Evolutionary conservation across 2,888 invertebrate species (phyloP).

Genomic region (Pandemis heparana): DNA sequence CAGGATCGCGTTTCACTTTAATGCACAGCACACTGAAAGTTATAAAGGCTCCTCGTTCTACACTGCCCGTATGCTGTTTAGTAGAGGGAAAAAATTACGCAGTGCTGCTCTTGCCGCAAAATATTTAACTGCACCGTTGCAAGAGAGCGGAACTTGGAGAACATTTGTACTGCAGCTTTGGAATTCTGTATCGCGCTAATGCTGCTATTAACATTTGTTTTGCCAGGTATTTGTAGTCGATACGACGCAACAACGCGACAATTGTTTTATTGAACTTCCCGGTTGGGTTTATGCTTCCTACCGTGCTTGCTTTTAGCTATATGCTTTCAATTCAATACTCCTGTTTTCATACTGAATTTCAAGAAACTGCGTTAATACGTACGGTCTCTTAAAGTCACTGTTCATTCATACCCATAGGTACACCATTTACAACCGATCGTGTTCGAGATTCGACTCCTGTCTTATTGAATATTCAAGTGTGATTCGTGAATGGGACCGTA

Average conservation of each 20-base stretch:
- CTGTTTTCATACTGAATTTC: neutral
- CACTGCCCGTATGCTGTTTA: conserved; percentile 10
- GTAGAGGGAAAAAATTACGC: conserved; percentile 10
- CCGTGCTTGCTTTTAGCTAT: neutral
- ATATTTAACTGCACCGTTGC: conserved; percentile 16
- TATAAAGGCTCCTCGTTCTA: conserved; percentile 11
- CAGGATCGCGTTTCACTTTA: conserved; percentile 37
- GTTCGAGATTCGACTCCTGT: conserved; percentile 33
- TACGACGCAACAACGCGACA: conserved; percentile 2
- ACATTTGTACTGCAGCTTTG: conserved; percentile 6
- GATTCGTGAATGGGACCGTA: conserved; percentile 38
- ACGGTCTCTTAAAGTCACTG: neutral
- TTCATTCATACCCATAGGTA: conserved; percentile 28
- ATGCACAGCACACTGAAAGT: conserved; percentile 30
- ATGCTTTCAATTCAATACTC: neutral
- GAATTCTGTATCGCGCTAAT: conserved; percentile 1
- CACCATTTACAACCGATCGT: conserved; percentile 28
- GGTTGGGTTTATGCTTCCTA: neutral
- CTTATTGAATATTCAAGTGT: conserved; percentile 42
- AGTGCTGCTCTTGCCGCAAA: conserved; percentile 9
- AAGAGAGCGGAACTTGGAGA: conserved; percentile 12
- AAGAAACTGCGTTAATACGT: neutral
- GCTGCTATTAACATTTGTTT: conserved; percentile 4
- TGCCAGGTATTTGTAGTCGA: conserved; percentile 1
- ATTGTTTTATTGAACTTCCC: conserved; percentile 6